phyloP scores from a whole-genome alignment of 2,113 vertebrate genomes.

The Lagopus muta region DNA sequence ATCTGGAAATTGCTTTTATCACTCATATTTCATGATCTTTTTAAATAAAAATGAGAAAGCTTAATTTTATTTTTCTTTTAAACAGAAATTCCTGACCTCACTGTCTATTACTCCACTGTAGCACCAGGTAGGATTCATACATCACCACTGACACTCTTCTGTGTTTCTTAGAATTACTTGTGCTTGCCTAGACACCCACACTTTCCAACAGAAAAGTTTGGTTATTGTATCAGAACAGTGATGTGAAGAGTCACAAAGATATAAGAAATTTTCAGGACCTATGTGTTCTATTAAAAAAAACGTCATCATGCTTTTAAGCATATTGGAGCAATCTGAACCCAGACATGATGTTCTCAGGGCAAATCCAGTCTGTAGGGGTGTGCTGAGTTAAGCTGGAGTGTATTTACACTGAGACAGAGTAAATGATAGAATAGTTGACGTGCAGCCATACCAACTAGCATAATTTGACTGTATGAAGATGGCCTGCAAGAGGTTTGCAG shows the following conservation, averaged over 20 bases:
- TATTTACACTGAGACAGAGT: neutral
- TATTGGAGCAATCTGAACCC: neutral
- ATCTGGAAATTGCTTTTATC: neutral
- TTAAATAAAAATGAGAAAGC: neutral
- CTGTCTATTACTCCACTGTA: neutral
- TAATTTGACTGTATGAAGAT: neutral
- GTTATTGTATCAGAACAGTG: neutral
- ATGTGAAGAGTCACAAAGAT: neutral
- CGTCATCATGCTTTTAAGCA: neutral
- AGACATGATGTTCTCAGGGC: neutral
- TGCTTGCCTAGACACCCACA: neutral
- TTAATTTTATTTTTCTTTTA: neutral
- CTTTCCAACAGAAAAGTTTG: neutral
- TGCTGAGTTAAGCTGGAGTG: neutral
- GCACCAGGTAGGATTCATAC: conserved; percentile 38
- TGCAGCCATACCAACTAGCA: neutral
- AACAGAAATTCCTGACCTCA: neutral
- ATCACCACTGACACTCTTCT: neutral
- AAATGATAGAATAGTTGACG: neutral
- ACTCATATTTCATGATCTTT: neutral
- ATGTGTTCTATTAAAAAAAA: neutral
- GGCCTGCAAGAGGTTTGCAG: neutral
- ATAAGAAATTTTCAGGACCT: neutral
- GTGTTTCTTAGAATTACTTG: neutral
- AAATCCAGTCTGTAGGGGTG: neutral